Evolutionary conservation across 2,113 vertebrate genomes (phyloP), one percentile per base, ranked within the genome.

Genomic region (Pao palembangensis): DNA sequence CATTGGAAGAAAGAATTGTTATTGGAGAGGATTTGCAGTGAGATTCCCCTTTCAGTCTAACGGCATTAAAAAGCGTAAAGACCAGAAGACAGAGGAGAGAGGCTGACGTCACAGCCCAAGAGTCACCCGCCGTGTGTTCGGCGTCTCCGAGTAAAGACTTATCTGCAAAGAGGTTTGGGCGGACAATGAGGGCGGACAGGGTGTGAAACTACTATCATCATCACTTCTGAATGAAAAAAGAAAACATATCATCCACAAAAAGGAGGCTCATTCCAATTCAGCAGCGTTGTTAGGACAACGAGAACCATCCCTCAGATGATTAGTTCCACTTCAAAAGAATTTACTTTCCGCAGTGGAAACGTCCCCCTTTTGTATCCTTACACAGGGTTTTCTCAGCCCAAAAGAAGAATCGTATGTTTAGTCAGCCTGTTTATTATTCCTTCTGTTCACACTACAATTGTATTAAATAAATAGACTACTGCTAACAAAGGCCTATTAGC

Each of bases 311-410:
- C 94, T 96, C 93, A 94, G 95, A 96, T 94, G 94, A 99, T 99
- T 98, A 94, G 95, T 99, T 99, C 95, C 96, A 97, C 95, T 96
- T 97, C 94, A 94, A 94, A 99, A 94, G 93, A 95, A 95, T 97
- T 97, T 95, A 95, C 94, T 97, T 96, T 96, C 93, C 90, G 88
- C 91, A 80, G 91, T 93, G 93, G 93, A 94, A 95, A 93, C 87
- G 88, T 92, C 90, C 93, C 89, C 91, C 93, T 92, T 93, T 95
- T 94, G 93, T 92, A 92, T 95, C 88, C 83, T 90, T 91, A 89
- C 92, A 93, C 90, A 90, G 91, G 91, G 91, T 92, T 94, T 92
- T 92, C 92, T 90, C 89, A 84, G 70, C 71, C 83, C 87, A 75
- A 91, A 90, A 91, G 83, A 90, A 90, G 87, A 94, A 90, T 93